A percentile compares a stretch with the other conserved stretches of the same genome.
These are phyloP conservation scores for Avahi laniger DNA, from an alignment of 2,797 vertebrate genomes.

Conservation along the genomic window DNA sequence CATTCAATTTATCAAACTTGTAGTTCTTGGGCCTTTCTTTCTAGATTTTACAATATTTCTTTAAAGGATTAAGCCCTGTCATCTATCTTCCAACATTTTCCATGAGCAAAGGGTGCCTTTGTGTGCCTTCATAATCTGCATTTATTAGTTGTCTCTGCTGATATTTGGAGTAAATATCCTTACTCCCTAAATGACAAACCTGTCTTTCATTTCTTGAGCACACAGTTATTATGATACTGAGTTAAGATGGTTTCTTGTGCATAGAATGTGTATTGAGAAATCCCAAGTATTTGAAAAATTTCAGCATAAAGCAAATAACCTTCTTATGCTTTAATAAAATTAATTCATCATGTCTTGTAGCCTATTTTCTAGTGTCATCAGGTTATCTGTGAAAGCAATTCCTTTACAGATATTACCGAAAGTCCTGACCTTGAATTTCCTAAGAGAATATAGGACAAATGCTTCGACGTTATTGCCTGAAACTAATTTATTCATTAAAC, in stretches of 20 bases:
- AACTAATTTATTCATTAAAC: constrained; percentile 44
- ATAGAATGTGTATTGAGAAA: constrained; percentile 25
- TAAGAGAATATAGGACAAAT: neutral
- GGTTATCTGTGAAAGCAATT: neutral
- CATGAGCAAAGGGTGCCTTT: neutral
- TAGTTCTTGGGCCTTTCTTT: neutral
- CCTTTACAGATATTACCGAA: neutral
- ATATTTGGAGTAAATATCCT: neutral
- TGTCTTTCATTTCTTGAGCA: neutral
- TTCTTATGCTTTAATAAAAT: constrained; percentile 4
- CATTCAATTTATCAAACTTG: neutral
- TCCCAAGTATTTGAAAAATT: neutral
- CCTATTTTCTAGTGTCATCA: neutral
- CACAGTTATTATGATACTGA: neutral
- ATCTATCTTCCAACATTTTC: neutral
- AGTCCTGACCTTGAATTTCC: constrained; percentile 39
- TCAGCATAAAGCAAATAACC: neutral
- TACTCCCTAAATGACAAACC: neutral
- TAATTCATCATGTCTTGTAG: neutral
- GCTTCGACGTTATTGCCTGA: neutral
- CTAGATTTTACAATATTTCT: neutral
- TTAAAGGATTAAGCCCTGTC: neutral
- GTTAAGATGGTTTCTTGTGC: constrained; percentile 6
- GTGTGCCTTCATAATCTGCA: neutral
- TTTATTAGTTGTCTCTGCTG: neutral